Evolutionary conservation across 2,888 invertebrate species (phyloP).

Genomic region (Cerastis leucographa): DNA sequence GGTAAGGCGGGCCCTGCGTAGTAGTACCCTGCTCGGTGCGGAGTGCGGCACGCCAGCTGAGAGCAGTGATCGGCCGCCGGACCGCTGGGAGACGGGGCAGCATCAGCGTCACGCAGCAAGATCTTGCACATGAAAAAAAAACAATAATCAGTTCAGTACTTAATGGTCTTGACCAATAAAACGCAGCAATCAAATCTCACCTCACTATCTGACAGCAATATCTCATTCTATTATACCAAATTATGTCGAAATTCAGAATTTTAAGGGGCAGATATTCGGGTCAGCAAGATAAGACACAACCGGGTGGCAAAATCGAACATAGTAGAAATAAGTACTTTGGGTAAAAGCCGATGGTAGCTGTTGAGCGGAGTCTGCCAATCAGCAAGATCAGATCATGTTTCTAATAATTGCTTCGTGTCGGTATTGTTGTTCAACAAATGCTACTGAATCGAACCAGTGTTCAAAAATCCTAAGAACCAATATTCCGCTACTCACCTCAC

Average conservation of each 20-base stretch:
- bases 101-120: slow-evolving; percentile 93
- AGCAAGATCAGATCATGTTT: not conserved
- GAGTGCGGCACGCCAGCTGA: slow-evolving; percentile 93
- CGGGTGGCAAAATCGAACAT: not conserved
- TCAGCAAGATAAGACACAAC: not conserved
- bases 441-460: not conserved
- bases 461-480: not conserved
- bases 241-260: not conserved
- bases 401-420: not conserved
- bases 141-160: slow-evolving; percentile 13
- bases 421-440: not conserved
- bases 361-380: not conserved
- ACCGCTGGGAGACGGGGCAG: slow-evolving; percentile 89
- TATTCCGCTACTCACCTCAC: slow-evolving; percentile 87
- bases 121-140: slow-evolving; percentile 70
- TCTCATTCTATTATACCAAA: not conserved
- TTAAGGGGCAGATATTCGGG: not conserved
- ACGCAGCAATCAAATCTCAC: not conserved
- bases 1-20: slow-evolving; percentile 96
- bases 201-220: not conserved
- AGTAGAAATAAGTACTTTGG: not conserved
- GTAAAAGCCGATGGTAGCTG: not conserved
- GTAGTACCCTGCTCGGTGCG: slow-evolving; percentile 93
- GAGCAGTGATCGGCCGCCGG: slow-evolving; percentile 88
- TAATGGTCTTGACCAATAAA: not conserved